Percentiles rank a stretch among this genome's conserved stretches.
These are phyloP conservation scores for Crenuchus spilurus DNA, from an alignment of 2,797 vertebrate genomes.

Conservation along the genomic window DNA sequence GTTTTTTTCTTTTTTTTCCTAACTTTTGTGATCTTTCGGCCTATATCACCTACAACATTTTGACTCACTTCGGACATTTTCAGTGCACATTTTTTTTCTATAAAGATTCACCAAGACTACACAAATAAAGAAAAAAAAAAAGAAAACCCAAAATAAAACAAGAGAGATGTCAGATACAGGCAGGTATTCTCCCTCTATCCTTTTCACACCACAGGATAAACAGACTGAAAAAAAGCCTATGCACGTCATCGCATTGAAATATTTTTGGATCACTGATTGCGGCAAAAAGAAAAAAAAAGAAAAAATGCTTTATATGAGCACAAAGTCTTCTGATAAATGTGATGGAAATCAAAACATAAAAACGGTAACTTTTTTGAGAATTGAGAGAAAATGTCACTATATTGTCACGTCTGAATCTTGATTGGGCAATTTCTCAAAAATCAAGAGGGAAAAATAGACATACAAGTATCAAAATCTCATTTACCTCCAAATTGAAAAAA, in stretches of 20 bases:
- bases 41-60: slow-evolving; percentile 89
- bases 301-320: slow-evolving; percentile 69
- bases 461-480: slow-evolving; percentile 96
- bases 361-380: slow-evolving; percentile 66
- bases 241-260: slow-evolving; percentile 82
- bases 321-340: slow-evolving; percentile 88
- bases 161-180: slow-evolving; percentile 71
- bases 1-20: slow-evolving; percentile 79
- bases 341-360: slow-evolving; percentile 62
- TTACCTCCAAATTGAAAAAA: slow-evolving; percentile 81
- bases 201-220: slow-evolving; percentile 93
- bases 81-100: slow-evolving; percentile 90
- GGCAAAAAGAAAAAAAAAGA: slow-evolving; percentile 83
- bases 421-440: slow-evolving; percentile 78
- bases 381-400: slow-evolving; percentile 62
- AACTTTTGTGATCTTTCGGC: slow-evolving; percentile 79
- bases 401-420: slow-evolving; percentile 64
- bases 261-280: slow-evolving; percentile 85
- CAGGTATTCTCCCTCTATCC: slow-evolving; percentile 80
- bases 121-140: slow-evolving; percentile 83
- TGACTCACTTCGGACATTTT: slow-evolving; percentile 66
- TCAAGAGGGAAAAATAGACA: slow-evolving; percentile 72
- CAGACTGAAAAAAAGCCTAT: slow-evolving; percentile 81
- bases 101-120: slow-evolving; percentile 90
- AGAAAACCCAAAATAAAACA: not conserved